Conservation (phyloP, 1,140 invertebrate genomes). For the Bradysia coprophila region DNA sequence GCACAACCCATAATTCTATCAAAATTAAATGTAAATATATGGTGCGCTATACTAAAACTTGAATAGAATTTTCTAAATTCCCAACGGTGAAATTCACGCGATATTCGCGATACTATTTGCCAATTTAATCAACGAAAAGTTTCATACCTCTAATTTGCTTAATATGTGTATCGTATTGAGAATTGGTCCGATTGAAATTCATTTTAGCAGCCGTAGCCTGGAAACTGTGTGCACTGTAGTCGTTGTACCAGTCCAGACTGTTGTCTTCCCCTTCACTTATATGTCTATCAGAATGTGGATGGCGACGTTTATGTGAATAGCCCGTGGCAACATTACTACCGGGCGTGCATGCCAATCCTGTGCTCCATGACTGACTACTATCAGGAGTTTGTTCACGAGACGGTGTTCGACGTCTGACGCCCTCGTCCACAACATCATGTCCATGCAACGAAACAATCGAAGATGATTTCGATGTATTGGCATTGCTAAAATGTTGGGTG, state of each 20-base stretch:
- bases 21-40: slow-evolving; percentile 4
- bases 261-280: neutral
- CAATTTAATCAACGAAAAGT: too few relatives aligned
- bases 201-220: slow-evolving; percentile 17
- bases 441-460: slow-evolving; percentile 9
- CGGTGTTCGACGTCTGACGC: neutral
- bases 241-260: slow-evolving; percentile 34
- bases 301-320: slow-evolving; percentile 11
- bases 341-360: slow-evolving; percentile 1
- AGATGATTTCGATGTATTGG: slow-evolving; percentile 28
- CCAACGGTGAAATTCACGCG: too few relatives aligned
- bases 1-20: too few relatives aligned
- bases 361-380: neutral
- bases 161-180: slow-evolving; percentile 74
- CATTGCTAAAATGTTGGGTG: slow-evolving; percentile 24
- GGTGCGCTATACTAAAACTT: too few relatives aligned
- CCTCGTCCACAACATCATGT: neutral
- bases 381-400: neutral
- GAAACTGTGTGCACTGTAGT: slow-evolving; percentile 33
- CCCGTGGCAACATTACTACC: slow-evolving; percentile 10
- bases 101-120: too few relatives aligned
- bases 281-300: neutral
- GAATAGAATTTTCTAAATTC: too few relatives aligned
- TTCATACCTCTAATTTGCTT: slow-evolving; percentile 61
- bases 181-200: slow-evolving; percentile 48